Conservation (phyloP, 1,140 invertebrate genomes). For the Lamellibrachia luymesi region DNA sequence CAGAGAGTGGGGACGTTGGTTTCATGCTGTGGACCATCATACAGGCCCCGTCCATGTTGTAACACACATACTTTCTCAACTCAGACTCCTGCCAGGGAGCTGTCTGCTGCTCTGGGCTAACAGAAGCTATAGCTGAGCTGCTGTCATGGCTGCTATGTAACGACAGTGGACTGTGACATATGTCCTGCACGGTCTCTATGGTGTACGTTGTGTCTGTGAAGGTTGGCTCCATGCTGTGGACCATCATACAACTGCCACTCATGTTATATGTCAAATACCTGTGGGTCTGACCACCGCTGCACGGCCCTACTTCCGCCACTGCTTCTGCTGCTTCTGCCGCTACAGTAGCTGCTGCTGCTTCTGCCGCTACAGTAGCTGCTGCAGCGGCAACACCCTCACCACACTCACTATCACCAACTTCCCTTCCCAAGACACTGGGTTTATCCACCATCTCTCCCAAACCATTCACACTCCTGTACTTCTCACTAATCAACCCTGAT, state of each 20-base stretch:
- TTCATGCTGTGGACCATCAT: neutral
- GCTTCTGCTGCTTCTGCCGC: constrained; percentile 2
- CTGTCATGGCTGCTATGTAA: neutral
- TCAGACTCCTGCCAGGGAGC: neutral
- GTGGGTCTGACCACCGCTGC: neutral
- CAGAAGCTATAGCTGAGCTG: neutral
- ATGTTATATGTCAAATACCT: neutral
- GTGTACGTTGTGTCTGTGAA: neutral
- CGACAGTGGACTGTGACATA: neutral
- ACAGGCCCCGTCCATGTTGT: neutral
- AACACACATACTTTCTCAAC: neutral
- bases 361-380: neutral
- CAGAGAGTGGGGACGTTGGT: neutral
- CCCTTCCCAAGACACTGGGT: neutral
- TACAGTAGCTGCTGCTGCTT: neutral
- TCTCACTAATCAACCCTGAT: neutral
- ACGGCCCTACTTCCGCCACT: neutral
- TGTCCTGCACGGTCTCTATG: neutral
- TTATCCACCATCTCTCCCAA: neutral
- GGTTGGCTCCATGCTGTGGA: neutral
- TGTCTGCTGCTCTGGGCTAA: neutral
- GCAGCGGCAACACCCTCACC: neutral
- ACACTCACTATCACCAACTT: neutral
- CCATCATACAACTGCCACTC: neutral
- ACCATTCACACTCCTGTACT: neutral